Base-by-base conservation (phyloP, 2,888 invertebrate species). In the Parasteatoda lunata region DNA sequence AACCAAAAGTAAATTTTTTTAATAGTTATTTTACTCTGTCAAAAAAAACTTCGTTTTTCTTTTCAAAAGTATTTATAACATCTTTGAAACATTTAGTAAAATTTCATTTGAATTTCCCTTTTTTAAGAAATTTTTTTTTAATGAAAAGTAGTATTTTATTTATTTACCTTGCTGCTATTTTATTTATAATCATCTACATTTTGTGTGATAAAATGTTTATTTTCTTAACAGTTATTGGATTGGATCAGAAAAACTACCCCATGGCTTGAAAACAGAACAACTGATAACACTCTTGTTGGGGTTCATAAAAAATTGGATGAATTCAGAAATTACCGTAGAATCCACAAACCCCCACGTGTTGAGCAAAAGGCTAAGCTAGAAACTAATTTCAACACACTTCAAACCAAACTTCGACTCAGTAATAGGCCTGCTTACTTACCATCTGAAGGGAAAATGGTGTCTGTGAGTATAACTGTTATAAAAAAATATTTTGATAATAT, bases 401-500 rank as follows among this genome's bases (percentile, higher is more conserved):
- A 99, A 93, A 99, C 99, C 89, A 98, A 99, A 92, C 94, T 99
- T 91, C 95, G 99, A 91, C 94, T 99, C 90, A 98, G 97, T 92
- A 99, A 99, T 94, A 95, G 99, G 91, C 99, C 99, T 82, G 99
- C 99, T 64, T 99, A 99, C 93, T 96, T 99, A 95, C 99, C 99
- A 90, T 98, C 98, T 88, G 99, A 99, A 93, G 99, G 99, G 91
- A 99, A 99, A 93, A 97, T 98, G 95, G 97, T 99, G 90, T 97
- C 97, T 91, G 96, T 96, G 93, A 93, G 95, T 94, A 84, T 77
- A 54, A 59, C 59, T 59, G 7, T 7, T 0, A 13, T 0, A 30
- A 30, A 30, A 30, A 30, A 30, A 30, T 30, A 0, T 59, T 59
- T 54, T 54, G 9, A 3, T 54, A 11, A 54, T 54, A 59, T 59